These are phyloP conservation scores for Sitta europaea DNA, from an alignment of 2,113 vertebrate species.

Conservation along the genomic window DNA sequence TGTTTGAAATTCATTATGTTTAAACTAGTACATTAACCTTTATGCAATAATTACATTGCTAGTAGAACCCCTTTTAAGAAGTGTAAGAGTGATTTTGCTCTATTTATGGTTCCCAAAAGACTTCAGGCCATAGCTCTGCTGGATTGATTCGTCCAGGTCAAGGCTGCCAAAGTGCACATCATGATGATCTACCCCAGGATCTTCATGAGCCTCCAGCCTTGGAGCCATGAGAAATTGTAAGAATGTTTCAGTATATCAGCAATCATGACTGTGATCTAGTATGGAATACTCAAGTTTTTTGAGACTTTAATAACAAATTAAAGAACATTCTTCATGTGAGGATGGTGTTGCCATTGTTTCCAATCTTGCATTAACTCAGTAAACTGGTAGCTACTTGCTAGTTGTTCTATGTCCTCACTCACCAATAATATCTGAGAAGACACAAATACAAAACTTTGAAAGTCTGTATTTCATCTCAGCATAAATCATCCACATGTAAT, in stretches of 20 bases:
- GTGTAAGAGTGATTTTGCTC: background rate
- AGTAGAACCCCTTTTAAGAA: background rate
- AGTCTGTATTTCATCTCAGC: background rate
- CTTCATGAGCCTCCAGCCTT: background rate
- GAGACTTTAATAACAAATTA: background rate
- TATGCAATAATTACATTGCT: background rate
- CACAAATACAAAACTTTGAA: background rate
- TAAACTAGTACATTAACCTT: background rate
- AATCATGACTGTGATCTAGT: background rate
- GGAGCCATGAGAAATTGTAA: background rate
- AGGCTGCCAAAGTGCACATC: background rate
- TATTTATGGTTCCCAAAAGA: background rate
- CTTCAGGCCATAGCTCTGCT: background rate
- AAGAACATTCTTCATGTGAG: background rate
- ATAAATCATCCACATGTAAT: background rate
- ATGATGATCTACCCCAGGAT: background rate
- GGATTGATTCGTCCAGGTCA: background rate
- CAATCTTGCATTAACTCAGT: background rate
- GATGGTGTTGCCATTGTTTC: background rate
- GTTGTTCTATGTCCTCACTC: background rate
- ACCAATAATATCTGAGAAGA: background rate
- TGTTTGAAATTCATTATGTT: background rate
- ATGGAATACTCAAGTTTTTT: background rate
- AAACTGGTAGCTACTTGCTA: background rate
- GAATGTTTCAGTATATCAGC: background rate